Evolutionary conservation across 2,797 vertebrate genomes (phyloP).

Genomic region (Myioborus melanocephalus): DNA sequence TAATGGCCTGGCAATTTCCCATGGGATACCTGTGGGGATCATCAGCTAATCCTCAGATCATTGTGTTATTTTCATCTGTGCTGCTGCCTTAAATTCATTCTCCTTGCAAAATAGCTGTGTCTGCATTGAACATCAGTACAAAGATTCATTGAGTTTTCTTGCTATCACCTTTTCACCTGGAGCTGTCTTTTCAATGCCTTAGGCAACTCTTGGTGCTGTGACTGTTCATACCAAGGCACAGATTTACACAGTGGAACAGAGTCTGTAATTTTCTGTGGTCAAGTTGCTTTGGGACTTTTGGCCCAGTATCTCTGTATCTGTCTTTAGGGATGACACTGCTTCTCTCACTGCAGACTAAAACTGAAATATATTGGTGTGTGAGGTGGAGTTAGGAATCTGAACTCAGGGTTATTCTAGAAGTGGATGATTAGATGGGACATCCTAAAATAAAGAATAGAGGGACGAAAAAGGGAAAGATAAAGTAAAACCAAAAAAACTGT

Average conservation of each 20-base stretch:
- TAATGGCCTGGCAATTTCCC: slow-evolving; percentile 1
- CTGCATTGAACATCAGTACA: background rate
- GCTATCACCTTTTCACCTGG: background rate
- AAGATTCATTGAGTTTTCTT: background rate
- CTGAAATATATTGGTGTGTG: background rate
- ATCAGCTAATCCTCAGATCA: background rate
- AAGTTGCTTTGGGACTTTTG: background rate
- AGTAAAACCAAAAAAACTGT: background rate
- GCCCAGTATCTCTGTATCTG: background rate
- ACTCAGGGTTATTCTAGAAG: background rate
- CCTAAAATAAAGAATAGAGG: background rate
- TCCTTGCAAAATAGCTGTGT: background rate
- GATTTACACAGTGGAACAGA: background rate
- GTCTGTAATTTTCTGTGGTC: background rate
- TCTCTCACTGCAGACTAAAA: background rate
- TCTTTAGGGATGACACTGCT: background rate
- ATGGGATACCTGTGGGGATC: background rate
- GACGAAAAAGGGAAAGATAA: background rate
- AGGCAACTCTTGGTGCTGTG: background rate
- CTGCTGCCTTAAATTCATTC: background rate
- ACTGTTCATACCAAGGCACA: background rate
- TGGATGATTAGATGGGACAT: background rate
- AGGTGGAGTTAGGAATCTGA: background rate
- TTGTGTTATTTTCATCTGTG: background rate
- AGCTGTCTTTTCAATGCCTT: background rate